Conservation (phyloP, 2,888 invertebrate genomes). For the Drosophila multiciliata region DNA sequence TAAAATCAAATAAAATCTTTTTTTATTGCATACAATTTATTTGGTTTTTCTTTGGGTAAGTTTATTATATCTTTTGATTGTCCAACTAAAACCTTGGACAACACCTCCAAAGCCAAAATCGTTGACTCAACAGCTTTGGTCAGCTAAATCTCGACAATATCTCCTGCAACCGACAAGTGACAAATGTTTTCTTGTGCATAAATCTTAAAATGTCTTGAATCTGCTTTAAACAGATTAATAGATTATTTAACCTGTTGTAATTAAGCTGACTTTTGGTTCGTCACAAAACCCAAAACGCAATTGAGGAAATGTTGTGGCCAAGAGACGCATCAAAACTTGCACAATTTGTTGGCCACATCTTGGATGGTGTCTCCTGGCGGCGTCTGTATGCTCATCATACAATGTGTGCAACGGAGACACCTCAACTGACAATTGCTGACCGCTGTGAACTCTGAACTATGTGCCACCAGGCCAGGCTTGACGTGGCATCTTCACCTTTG, state of each 20-base stretch:
- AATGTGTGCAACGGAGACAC: conserved; percentile 19
- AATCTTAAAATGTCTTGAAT: not conserved
- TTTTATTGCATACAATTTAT: not conserved
- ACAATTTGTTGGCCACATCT: conserved; percentile 38
- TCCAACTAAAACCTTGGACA: not conserved
- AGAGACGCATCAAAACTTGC: conserved; percentile 42
- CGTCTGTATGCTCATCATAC: conserved; percentile 33
- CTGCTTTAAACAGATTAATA: conserved; percentile 17
- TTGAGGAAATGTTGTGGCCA: conserved; percentile 36
- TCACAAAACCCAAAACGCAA: conserved; percentile 16
- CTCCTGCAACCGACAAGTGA: not conserved
- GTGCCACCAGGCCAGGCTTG: conserved; percentile 23
- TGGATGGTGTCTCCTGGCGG: conserved; percentile 13
- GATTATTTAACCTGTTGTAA: conserved; percentile 10
- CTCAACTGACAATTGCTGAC: conserved; percentile 56
- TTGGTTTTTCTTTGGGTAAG: not conserved
- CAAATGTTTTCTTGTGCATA: conserved; percentile 3
- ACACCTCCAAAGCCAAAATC: not conserved
- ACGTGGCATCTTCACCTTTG: conserved; percentile 53
- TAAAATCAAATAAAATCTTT: not conserved
- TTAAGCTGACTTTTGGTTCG: conserved; percentile 4
- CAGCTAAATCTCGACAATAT: not conserved
- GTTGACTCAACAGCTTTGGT: not conserved
- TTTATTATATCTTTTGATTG: not conserved
- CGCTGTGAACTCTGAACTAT: conserved; percentile 55